Evolutionary conservation across 2,797 vertebrate genomes (phyloP).

Genomic region (Oreortyx pictus): DNA sequence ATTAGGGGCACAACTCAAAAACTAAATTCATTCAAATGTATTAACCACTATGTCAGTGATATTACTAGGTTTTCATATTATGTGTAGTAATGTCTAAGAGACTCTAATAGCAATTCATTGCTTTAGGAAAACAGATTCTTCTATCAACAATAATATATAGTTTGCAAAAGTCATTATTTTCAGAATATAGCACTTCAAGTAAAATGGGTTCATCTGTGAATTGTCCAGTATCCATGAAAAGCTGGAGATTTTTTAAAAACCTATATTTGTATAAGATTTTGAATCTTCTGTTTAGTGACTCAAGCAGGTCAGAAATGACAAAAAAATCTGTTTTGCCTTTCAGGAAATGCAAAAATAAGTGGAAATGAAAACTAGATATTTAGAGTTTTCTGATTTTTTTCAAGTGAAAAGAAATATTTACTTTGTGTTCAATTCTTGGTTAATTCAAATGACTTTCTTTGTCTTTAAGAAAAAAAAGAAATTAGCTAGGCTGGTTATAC

Average conservation of each 20-base stretch:
- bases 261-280: background rate
- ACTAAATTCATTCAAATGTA: background rate
- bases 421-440: background rate
- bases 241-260: background rate
- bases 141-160: background rate
- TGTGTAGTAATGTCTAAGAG: background rate
- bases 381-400: background rate
- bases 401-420: background rate
- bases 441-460: background rate
- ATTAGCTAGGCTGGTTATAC: fast-evolving
- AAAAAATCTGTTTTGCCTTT: background rate
- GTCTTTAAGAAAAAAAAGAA: background rate
- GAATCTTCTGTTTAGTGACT: background rate
- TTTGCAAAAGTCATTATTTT: background rate
- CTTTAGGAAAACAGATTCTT: background rate
- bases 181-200: background rate
- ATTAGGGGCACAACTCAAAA: background rate
- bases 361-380: background rate
- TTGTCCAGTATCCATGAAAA: background rate
- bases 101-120: background rate
- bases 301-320: background rate
- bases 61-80: background rate
- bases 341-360: background rate
- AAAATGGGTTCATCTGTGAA: background rate
- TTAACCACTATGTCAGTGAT: background rate